These are phyloP conservation scores for Patella depressa DNA, from an alignment of 2,888 invertebrate genomes.

Conservation along the genomic window DNA sequence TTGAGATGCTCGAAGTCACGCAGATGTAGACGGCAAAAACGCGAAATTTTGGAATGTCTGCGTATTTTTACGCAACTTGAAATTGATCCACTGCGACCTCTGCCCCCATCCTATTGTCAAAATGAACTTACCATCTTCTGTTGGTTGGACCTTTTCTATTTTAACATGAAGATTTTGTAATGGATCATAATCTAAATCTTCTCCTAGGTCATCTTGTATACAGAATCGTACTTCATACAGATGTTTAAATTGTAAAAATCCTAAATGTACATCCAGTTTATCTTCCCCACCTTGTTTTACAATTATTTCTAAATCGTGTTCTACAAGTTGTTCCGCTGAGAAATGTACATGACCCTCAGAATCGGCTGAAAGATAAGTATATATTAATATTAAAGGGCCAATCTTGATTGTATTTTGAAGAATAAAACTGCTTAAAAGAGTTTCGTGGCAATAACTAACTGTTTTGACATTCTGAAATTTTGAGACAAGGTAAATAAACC, in stretches of 20 bases:
- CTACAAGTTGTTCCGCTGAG: constrained; percentile 47
- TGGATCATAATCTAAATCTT: constrained; percentile 57
- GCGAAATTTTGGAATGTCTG: no score
- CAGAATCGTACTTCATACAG: constrained; percentile 63
- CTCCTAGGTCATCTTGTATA: constrained; percentile 54
- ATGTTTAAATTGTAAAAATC: constrained; percentile 69
- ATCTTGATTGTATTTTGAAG: no score
- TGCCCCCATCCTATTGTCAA: neutral
- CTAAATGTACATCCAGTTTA: constrained; percentile 64
- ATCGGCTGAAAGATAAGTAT: neutral
- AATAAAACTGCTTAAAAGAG: no score
- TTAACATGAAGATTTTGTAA: constrained; percentile 60
- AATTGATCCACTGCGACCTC: no score
- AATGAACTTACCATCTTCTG: constrained; percentile 57
- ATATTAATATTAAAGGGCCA: no score
- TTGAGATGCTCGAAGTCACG: no score
- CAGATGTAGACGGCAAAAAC: no score
- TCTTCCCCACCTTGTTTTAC: constrained; percentile 43
- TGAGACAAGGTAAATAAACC: no score
- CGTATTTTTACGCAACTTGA: no score
- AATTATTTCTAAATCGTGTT: constrained; percentile 63
- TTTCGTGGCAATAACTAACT: no score
- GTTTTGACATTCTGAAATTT: no score
- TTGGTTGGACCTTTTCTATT: constrained; percentile 48
- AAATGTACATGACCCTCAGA: constrained; percentile 48